phyloP scores from a whole-genome alignment of 2,113 vertebrate species.

The Myrmecophaga tridactyla region DNA sequence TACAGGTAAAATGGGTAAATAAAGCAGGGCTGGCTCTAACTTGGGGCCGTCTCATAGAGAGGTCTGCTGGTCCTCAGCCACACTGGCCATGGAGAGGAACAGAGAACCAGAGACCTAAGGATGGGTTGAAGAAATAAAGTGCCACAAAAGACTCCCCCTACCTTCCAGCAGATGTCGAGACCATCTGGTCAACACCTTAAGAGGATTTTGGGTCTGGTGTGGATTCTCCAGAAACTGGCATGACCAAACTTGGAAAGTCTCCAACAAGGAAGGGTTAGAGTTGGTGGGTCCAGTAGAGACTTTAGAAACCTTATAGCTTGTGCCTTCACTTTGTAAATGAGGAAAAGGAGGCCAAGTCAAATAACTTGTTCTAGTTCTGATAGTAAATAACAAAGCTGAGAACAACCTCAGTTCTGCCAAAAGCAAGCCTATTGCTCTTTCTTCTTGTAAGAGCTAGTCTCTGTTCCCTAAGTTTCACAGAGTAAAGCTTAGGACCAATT shows the following conservation, averaged over 20 bases:
- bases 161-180: background rate
- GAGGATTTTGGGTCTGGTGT: background rate
- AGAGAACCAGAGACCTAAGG: background rate
- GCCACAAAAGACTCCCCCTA: background rate
- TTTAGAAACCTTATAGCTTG: background rate
- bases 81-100: background rate
- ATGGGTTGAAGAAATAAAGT: background rate
- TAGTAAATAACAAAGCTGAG: background rate
- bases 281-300: background rate
- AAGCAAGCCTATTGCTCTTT: background rate
- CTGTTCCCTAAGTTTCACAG: background rate
- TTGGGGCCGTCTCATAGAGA: background rate
- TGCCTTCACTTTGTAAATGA: constrained; percentile 19
- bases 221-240: background rate
- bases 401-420: background rate
- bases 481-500: background rate
- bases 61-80: background rate
- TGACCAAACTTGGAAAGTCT: background rate
- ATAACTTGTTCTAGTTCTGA: background rate
- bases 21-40: background rate
- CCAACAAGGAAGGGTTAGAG: background rate
- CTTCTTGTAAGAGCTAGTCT: background rate
- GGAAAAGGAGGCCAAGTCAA: background rate
- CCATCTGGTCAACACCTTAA: background rate
- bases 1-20: background rate